These are phyloP conservation scores for Neoitamus cyanurus DNA, from an alignment of 2,888 invertebrate genomes.

Conservation along the genomic window DNA sequence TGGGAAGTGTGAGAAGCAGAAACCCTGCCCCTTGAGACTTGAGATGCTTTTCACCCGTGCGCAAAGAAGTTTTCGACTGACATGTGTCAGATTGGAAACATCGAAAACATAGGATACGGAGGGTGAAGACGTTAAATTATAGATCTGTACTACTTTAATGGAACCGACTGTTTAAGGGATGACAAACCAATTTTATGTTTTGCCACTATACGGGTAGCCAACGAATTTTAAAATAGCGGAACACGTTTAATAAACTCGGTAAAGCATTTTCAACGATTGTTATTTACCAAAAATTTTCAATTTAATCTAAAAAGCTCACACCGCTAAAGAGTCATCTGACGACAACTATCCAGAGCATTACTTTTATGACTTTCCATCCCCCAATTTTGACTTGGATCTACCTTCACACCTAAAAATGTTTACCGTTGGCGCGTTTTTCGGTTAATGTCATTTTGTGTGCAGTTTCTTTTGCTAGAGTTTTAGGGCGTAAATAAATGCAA, in stretches of 20 bases:
- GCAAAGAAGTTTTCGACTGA: background rate
- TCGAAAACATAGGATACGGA: too few species aligned
- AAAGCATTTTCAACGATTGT: background rate
- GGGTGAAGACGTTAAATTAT: too few species aligned
- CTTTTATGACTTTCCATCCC: background rate
- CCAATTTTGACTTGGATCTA: background rate
- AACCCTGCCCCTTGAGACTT: background rate
- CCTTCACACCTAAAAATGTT: background rate
- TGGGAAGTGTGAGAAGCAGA: background rate
- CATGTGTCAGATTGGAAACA: too few species aligned
- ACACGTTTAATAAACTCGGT: background rate
- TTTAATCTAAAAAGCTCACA: background rate
- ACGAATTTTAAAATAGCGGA: too few species aligned
- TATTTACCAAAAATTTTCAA: background rate
- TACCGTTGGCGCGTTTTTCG: slow-evolving; percentile 34
- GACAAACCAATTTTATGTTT: too few species aligned
- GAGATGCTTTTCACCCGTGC: background rate
- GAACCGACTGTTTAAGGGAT: too few species aligned
- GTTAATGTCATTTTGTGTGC: background rate
- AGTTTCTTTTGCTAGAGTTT: background rate
- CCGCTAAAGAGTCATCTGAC: background rate
- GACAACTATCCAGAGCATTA: background rate
- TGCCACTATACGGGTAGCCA: too few species aligned
- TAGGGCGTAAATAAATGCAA: slow-evolving; percentile 22
- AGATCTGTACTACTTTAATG: too few species aligned